Evolutionary conservation across 2,888 invertebrate genomes (phyloP), one percentile per base, ranked within the genome.

Genomic region (Reticulitermes lucifugus): DNA sequence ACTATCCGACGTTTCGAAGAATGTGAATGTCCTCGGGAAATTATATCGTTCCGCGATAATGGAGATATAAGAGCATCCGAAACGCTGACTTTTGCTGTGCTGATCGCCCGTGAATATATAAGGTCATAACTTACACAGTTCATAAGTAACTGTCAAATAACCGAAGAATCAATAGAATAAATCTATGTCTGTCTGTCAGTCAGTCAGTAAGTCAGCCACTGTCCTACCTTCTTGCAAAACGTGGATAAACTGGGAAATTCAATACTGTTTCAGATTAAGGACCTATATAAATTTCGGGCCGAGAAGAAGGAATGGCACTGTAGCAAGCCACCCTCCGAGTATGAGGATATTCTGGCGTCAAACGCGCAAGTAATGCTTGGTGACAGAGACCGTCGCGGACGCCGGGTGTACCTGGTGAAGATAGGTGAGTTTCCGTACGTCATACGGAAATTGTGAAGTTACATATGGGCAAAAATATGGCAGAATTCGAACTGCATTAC

Each of bases 341-440:
- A 81, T n/a, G 70, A 65, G 14, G 18, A n/a, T 18, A n/a, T 65
- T n/a, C 2, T 70, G 0, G 35, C 10, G 21, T 21, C 14, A 6
- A 41, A 81, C 43, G 5, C 10, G 0, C 81, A 81, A n/a, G 65
- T 25, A 5, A 43, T 81, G 12, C 70, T 81, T 6, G 22, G 12
- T 14, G 70, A 81, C 12, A 81, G 81, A 43, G 81, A 81, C 70
- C 43, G 25, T 70, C 41, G 70, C 43, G 81, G 81, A 3, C 81
- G 81, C 0, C 65, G 81, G 0, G 46, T 81, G 35, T 81, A 81
- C 43, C n/a, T 81, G 9, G 55, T 81, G 21, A 81, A 81, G n/a
- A 18, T 81, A 43, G 81, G 81, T 41, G 46, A 81, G 81, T 43
- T 35, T 35, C 35, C 35, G 35, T 35, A 35, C 35, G 35, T 4